A percentile compares a stretch with the other conserved stretches of the same genome.
Conservation (phyloP, 2,797 vertebrate genomes). For the Fundulus diaphanus region DNA sequence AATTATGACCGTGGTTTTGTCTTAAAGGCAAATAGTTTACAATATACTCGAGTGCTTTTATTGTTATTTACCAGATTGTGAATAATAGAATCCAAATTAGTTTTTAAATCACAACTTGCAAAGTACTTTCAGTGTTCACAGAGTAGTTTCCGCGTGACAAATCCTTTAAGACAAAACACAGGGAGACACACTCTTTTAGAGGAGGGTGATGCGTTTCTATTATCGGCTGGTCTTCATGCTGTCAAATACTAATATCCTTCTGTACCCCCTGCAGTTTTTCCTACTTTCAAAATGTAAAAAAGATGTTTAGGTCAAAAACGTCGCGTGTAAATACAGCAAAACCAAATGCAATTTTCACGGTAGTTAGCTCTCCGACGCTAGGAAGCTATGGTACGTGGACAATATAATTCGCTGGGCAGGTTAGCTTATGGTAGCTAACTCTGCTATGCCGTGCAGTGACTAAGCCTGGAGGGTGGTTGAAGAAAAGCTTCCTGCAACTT, state of each 20-base stretch:
- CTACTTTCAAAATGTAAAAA: neutral
- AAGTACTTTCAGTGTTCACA: neutral
- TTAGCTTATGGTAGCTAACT: slow-evolving; percentile 68
- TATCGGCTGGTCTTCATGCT: slow-evolving; percentile 59
- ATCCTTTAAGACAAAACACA: slow-evolving; percentile 23
- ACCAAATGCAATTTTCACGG: neutral
- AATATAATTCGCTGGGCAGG: slow-evolving; percentile 60
- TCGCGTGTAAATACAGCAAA: slow-evolving; percentile 14
- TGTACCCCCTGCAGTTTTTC: neutral
- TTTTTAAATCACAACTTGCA: neutral
- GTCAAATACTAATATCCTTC: slow-evolving; percentile 41
- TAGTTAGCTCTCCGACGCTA: slow-evolving; percentile 44
- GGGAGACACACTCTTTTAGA: rapidly evolving
- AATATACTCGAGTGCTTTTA: no score
- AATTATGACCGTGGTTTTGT: neutral
- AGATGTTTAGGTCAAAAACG: neutral
- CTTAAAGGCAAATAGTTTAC: slow-evolving; percentile 26
- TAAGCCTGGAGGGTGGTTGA: slow-evolving; percentile 45
- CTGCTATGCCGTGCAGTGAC: slow-evolving; percentile 61
- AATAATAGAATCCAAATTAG: neutral
- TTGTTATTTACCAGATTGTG: neutral
- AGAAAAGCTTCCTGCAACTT: slow-evolving; percentile 53
- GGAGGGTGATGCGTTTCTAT: slow-evolving; percentile 41
- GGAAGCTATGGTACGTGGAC: slow-evolving; percentile 47
- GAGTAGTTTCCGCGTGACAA: neutral